phyloP scores from a whole-genome alignment of 1,140 invertebrate genomes.

The Conus betulinus region DNA sequence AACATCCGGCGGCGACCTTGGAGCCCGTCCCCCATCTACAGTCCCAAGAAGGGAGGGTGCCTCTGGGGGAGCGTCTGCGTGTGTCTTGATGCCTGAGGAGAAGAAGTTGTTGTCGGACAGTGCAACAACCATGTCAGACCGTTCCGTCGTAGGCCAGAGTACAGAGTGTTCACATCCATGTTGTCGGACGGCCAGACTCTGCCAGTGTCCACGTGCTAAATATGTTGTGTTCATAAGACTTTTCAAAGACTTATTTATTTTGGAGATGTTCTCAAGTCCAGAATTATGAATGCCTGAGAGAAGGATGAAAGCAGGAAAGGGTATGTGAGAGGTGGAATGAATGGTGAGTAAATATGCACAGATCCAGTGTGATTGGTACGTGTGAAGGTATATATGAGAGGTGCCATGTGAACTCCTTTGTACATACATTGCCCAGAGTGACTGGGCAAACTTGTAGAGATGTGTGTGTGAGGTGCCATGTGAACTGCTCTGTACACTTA shows the following conservation, averaged over 20 bases:
- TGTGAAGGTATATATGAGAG: background rate
- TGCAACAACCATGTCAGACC: slow-evolving; percentile 6
- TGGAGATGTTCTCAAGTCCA: background rate
- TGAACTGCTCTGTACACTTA: background rate
- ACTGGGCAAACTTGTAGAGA: background rate
- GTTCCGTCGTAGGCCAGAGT: background rate
- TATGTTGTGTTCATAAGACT: background rate
- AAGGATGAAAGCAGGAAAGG: background rate
- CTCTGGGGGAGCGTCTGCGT: background rate
- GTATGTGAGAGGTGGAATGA: background rate
- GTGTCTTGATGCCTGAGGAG: slow-evolving; percentile 11
- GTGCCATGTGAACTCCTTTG: background rate
- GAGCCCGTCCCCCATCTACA: slow-evolving; percentile 1
- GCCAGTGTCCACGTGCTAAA: slow-evolving; percentile 8
- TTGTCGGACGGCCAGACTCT: background rate
- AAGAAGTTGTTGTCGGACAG: slow-evolving; percentile 15
- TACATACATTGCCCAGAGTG: background rate
- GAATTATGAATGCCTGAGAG: background rate
- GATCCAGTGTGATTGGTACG: background rate
- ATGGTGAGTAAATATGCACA: background rate
- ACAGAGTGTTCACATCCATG: slow-evolving; percentile 22
- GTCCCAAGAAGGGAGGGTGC: background rate
- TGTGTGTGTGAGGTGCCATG: background rate
- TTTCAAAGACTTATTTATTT: background rate
- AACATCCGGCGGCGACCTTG: background rate